phyloP scores from a whole-genome alignment of 1,140 invertebrate species.

The Drosophila ironensis region DNA sequence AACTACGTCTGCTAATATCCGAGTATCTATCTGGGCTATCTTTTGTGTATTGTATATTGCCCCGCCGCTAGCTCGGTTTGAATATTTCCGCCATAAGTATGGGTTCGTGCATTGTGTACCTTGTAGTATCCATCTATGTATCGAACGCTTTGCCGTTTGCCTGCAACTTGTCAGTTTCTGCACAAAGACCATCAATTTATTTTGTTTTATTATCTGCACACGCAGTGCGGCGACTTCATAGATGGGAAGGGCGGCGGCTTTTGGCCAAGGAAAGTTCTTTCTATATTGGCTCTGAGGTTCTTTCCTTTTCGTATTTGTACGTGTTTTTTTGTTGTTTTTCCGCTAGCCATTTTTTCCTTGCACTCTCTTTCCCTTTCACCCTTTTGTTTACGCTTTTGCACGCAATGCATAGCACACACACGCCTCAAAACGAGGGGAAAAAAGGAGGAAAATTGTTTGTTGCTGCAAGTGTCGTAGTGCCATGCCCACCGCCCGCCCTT shows the following conservation, averaged over 20 bases:
- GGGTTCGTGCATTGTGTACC: slow-evolving; percentile 11
- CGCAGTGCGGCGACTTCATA: slow-evolving; percentile 52
- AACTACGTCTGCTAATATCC: slow-evolving; percentile 43
- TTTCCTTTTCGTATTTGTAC: not conserved
- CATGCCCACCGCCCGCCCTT: not conserved
- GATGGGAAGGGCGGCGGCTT: not conserved
- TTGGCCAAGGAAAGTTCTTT: slow-evolving; percentile 30
- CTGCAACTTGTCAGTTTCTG: slow-evolving; percentile 75
- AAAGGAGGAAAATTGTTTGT: slow-evolving; percentile 43
- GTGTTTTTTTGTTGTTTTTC: too few species aligned
- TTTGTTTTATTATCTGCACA: slow-evolving; percentile 79
- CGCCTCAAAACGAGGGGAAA: not conserved
- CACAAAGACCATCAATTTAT: slow-evolving; percentile 79
- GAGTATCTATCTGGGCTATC: slow-evolving; percentile 56
- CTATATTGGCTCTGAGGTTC: slow-evolving; percentile 40
- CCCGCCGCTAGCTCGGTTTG: slow-evolving; percentile 14
- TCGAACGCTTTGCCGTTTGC: slow-evolving; percentile 56
- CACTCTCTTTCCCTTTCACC: not conserved
- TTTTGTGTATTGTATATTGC: slow-evolving; percentile 41
- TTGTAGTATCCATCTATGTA: slow-evolving; percentile 17
- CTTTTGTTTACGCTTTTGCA: slow-evolving; percentile 72
- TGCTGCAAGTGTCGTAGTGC: slow-evolving; percentile 61
- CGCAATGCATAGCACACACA: slow-evolving; percentile 60
- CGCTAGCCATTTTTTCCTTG: slow-evolving; percentile 20
- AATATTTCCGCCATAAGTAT: slow-evolving; percentile 27